phyloP scores from a whole-genome alignment of 2,888 invertebrate species.

The Neuroscelio doddi region DNA sequence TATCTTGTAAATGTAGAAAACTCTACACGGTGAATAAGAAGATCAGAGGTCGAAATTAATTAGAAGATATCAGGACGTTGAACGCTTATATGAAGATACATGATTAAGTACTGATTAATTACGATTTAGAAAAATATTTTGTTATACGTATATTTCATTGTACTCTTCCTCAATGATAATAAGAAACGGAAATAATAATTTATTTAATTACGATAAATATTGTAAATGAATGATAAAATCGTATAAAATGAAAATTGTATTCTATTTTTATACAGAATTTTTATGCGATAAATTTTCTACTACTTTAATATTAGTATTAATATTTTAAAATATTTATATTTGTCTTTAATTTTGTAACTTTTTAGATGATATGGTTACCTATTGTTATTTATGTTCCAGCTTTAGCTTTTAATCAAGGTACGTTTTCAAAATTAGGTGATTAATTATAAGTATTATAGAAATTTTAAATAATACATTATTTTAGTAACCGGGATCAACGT shows the following conservation, averaged over 20 bases:
- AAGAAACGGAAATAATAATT: too few species aligned
- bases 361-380: constrained; percentile 84
- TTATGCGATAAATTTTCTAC: not conserved
- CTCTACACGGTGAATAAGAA: not conserved
- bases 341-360: constrained; percentile 24
- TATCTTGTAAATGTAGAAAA: constrained; percentile 9
- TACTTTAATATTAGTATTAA: too few species aligned
- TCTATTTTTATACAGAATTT: too few species aligned
- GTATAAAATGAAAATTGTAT: too few species aligned
- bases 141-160: too few species aligned
- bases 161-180: too few species aligned
- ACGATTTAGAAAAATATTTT: too few species aligned
- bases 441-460: constrained; percentile 7
- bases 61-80: constrained; percentile 7
- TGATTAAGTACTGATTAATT: not conserved
- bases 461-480: constrained; percentile 57
- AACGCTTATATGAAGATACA: not conserved
- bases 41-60: constrained; percentile 7
- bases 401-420: constrained; percentile 86
- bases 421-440: not conserved
- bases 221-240: too few species aligned
- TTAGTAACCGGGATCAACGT: constrained; percentile 88
- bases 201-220: too few species aligned
- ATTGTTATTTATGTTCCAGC: constrained; percentile 86
- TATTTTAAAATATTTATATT: too few species aligned